Evolutionary conservation across 2,888 invertebrate species (phyloP), one percentile per base, ranked within the genome.

Genomic region (Hypolimnas misippus): DNA sequence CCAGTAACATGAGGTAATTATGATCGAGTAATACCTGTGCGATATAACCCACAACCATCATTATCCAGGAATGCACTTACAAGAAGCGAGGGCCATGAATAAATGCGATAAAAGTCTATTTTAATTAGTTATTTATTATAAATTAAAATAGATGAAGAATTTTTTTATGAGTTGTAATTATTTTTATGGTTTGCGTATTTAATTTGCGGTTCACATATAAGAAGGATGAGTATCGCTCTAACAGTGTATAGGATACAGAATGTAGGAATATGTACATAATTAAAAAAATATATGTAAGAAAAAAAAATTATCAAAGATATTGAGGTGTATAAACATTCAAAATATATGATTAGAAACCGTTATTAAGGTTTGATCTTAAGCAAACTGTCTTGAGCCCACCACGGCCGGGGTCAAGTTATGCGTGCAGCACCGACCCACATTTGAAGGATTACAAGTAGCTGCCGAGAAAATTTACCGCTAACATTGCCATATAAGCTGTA

Each of bases 391-490:
- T 83, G 82, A 83, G 83, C 79, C 76, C 74, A 73, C 78, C 77
- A 75, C 75, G 74, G 82, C 73, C 76, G 84, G 86, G 89, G 89
- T 89, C 89, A 87, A 83, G 82, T 80, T 84, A 83, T 88, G 89
- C 88, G 89, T 90, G 86, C 86, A 86, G 77, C 80, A 79, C 75
- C 89, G 92, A 89, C 92, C 92, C 83, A 92, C 91, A 89, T 92
- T 86, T 88, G 86, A 86, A 89, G 88, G 89, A 89, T 88, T 85
- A 89, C 88, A 89, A 90, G 91, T 91, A 90, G 91, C 89, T 84
- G 85, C 84, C 78, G 86, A 91, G 92, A 90, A 86, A 90, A 88
- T 91, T 90, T 92, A 92, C 92, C 92, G 92, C 90, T 92, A 92
- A 82, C 90, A 82, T 89, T 84, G 85, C 91, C 91, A 90, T 92